Evolutionary conservation across 2,113 vertebrate genomes (phyloP).

Genomic region (Brachyistius frenatus): DNA sequence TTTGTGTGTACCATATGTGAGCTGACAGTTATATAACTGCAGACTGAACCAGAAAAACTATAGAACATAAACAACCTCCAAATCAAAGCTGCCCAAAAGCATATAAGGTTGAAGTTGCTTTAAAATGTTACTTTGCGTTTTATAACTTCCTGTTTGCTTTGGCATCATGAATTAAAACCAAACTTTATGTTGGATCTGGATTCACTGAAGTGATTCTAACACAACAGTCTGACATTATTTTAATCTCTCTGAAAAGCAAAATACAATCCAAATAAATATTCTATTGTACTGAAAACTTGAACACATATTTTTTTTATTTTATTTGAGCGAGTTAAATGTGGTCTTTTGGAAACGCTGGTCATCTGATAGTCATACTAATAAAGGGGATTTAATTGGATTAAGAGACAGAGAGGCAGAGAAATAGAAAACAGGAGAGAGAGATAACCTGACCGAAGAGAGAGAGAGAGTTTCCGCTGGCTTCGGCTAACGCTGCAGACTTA

Average conservation of each 20-base stretch:
- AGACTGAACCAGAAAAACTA: background rate
- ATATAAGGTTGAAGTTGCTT: background rate
- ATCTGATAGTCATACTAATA: constrained; percentile 39
- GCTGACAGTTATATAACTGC: background rate
- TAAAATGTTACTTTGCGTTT: background rate
- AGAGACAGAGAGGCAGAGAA: constrained; percentile 22
- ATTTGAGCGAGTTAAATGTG: background rate
- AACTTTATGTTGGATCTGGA: background rate
- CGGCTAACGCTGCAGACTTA: constrained; percentile 65
- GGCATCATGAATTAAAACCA: constrained; percentile 9
- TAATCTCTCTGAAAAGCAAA: background rate
- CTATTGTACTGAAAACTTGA: background rate
- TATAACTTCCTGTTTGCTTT: background rate
- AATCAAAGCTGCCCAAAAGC: background rate
- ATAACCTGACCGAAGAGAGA: constrained; percentile 56
- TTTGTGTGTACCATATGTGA: constrained; percentile 28
- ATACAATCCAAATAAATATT: background rate
- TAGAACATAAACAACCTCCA: background rate
- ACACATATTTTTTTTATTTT: constrained; percentile 8
- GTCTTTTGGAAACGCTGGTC: constrained; percentile 30
- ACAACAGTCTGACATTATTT: background rate
- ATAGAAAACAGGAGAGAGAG: constrained; percentile 27
- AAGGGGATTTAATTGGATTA: constrained; percentile 57
- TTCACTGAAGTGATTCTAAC: background rate
- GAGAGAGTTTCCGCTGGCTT: constrained; percentile 73